Base-by-base conservation (phyloP, 2,888 invertebrate species). In the Gasteruption jaculator region DNA sequence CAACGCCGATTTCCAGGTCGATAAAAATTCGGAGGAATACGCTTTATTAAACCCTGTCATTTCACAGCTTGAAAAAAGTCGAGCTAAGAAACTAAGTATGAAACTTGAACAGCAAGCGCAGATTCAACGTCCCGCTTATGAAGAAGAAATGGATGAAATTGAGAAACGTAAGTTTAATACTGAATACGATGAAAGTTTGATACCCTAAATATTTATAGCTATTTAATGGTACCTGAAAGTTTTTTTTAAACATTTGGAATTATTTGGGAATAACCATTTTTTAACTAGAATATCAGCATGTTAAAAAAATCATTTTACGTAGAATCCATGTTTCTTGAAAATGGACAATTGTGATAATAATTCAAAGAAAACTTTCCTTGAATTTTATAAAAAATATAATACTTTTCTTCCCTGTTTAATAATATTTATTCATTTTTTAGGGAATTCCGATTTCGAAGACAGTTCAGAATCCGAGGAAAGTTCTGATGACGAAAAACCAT, bases 1-100 rank as follows among this genome's bases (percentile, higher is more conserved):
- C 56, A 90, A 97, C 74, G 85, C 91, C 8, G 91, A 94, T 63
- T 97, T 90, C 71, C 85, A 93, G 72, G 86, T 96, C 41, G 89
- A 95, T 65, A 85, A 81, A 57, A 82, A 82, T 61, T 83, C 89
- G 34, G 90, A 91, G 58, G 93, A 94, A 65, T 97, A 82, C 68
- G 78, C 85, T 55, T 75, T 95, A 45, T 73, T 94, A 14, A 92
- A 94, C 69, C 94, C 94, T 14, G 90, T 92, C 4, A 74, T 95
- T 24, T 85, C 90, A 21, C 83, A 88, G 55, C 68, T 91, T 36
- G 87, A 88, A 54, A 88, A 84, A 63, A 76, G 12, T 45, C 53
- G 31, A 40, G 38, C 24, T 35, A 75, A 79, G 58, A 77, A 77
- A 48, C 64, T 77, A 58, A 77, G 80, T 54, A 65, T 78, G 16